These are phyloP conservation scores for Caiman crocodilus DNA, from an alignment of 2,797 vertebrate species.

Conservation along the genomic window DNA sequence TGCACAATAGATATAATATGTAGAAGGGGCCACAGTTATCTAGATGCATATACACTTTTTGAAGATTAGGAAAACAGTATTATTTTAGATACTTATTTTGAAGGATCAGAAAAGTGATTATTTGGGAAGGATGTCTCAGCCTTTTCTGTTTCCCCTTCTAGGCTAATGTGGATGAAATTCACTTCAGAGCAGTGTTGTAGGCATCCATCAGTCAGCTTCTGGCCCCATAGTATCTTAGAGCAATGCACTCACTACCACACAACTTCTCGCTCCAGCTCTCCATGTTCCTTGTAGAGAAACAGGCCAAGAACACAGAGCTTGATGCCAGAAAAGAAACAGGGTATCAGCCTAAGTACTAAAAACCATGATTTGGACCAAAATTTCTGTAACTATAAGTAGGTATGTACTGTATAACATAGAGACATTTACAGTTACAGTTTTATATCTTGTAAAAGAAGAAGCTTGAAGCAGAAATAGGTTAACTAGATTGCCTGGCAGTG, in stretches of 20 bases:
- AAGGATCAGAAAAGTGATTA: neutral
- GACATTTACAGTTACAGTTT: neutral
- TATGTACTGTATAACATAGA: neutral
- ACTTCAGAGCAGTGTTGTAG: conserved; percentile 29
- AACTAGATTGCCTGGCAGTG: neutral
- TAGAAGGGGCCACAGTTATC: neutral
- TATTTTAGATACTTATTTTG: neutral
- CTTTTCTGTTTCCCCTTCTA: conserved; percentile 34
- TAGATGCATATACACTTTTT: neutral
- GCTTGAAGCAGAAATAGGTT: conserved; percentile 6
- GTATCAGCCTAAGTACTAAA: conserved; percentile 61
- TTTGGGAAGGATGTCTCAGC: neutral
- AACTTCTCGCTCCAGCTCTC: conserved; percentile 14
- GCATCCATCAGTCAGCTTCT: conserved; percentile 41
- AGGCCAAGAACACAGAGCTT: conserved; percentile 65
- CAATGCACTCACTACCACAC: neutral
- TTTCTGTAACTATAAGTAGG: conserved; percentile 28
- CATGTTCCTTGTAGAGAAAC: conserved; percentile 17
- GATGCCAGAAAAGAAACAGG: conserved; percentile 66
- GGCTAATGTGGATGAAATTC: conserved; percentile 15
- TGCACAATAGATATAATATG: too few relatives aligned
- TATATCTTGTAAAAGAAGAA: neutral
- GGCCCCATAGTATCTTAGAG: conserved; percentile 49
- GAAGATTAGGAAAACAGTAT: neutral
- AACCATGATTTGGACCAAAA: conserved; percentile 66